Evolutionary conservation across 2,888 invertebrate genomes (phyloP), one percentile per base, ranked within the genome.

Genomic region (Mystacides longicornis): DNA sequence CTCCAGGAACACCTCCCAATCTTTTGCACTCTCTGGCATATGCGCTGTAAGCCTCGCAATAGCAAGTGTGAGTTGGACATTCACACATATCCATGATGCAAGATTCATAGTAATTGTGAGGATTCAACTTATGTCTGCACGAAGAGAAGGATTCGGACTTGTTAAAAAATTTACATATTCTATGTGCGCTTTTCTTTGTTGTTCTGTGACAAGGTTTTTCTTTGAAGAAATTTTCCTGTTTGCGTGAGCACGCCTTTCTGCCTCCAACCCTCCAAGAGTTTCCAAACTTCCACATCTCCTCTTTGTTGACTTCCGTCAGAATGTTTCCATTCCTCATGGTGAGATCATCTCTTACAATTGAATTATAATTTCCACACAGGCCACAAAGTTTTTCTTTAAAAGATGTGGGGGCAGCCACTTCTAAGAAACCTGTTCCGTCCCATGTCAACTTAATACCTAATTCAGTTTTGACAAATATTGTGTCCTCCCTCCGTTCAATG

Each of bases 301-400:
- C 62, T 51, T 48, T 58, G 19, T 23, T 55, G 21, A 73, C 68
- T 63, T 90, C 88, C 47, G 78, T 78, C 57, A 87, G 80, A 49
- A 85, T 71, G 49, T 77, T 76, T 9, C 89, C 90, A 62, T 81
- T 81, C 51, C 86, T 79, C 50, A 83, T 82, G 62, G 76, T 83
- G 67, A 93, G 82, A 73, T 95, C 96, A 69, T 95, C 96, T 62
- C 88, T 81, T 2, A 86, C 83, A 60, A 88, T 78, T 47, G 87
- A 86, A 71, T 96, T 97, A 72, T 89, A 97, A 69, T 96, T 96
- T 1, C 97, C 97, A 67, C 97, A 97, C 18, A 97, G 75, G 14
- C 97, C 97, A 67, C 95, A 95, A 56, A 94, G 70, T 64, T 83
- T 83, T 55, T 80, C 82, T 69, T 85, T 89, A 73, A 83, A 91